phyloP scores from a whole-genome alignment of 2,888 invertebrate species.

The Coleophora deauratella region DNA sequence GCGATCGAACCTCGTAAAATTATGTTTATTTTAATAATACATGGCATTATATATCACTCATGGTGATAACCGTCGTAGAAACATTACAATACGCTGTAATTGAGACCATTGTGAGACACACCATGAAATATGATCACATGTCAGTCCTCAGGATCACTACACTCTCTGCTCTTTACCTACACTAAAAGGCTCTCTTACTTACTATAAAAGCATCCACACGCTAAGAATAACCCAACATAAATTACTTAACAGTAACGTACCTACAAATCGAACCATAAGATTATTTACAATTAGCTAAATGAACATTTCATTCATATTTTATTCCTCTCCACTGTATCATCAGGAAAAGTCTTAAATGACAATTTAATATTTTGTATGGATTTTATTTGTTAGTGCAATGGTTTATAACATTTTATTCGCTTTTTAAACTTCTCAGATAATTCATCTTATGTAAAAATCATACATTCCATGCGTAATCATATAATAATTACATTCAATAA shows the following conservation, averaged over 20 bases:
- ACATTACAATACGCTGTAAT: constrained; percentile 7
- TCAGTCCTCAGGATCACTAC: neutral
- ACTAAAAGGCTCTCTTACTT: constrained; percentile 32
- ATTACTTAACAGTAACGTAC: constrained; percentile 40
- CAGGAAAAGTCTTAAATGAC: too few relatives aligned
- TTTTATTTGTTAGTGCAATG: too few relatives aligned
- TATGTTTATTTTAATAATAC: constrained; percentile 19
- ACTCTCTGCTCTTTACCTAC: constrained; percentile 13
- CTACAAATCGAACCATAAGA: constrained; percentile 19
- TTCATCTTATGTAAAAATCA: too few relatives aligned
- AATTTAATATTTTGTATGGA: too few relatives aligned
- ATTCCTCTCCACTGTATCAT: neutral
- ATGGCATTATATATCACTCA: constrained; percentile 29
- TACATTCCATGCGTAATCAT: too few relatives aligned
- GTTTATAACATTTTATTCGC: too few relatives aligned
- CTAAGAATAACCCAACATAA: constrained; percentile 44
- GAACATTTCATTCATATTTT: constrained; percentile 11
- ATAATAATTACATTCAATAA: too few relatives aligned
- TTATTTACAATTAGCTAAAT: constrained; percentile 49
- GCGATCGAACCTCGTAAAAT: constrained; percentile 12
- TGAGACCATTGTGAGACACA: constrained; percentile 20
- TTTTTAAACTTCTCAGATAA: too few relatives aligned
- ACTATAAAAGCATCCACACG: constrained; percentile 29
- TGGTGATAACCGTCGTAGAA: constrained; percentile 14
- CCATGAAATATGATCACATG: constrained; percentile 13